Base-by-base conservation (phyloP, 2,797 vertebrate species). In the Aplochiton taeniatus region DNA sequence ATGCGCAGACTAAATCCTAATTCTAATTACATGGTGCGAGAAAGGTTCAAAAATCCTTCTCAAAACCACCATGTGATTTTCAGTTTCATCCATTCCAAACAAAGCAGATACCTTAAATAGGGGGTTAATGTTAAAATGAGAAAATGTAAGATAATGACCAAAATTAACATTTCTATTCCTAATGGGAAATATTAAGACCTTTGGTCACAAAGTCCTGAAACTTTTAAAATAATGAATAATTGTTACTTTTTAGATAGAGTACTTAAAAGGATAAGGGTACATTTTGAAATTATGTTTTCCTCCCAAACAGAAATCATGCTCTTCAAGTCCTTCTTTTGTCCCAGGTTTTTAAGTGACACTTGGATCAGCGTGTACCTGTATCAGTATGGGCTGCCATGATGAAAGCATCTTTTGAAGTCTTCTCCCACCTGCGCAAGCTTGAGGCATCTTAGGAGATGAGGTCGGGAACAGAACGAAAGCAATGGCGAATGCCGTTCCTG, bases 401-500 rank as follows among this genome's bases (percentile, higher is more conserved):
- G n/a, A 45, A 45, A 45, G 16, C 3, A 9, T 5, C 18, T 46
- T 59, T 47, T 18, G 17, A 46, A 10, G 16, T 45, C 57, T 17
- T 16, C 16, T n/a, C 16, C 9, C 9, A 53, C 17, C 45, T 66
- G 52, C 48, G 9, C 44, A 41, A 9, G 14, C 8, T 43, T 44
- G 56, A 63, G 62, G 51, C 18, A 51, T 48, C 31, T 42, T 31
- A 31, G 63, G 4, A 48, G 44, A 65, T 47, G 18, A 47, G 16
- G 52, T 55, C 52, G n/a, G 47, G 41, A 52, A 65, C 18, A 56
- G 56, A 55, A 56, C 12, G 7, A 11, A 43, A 47, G 45, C 42
- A 46, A 20, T 14, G 51, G 42, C 14, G 12, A 51, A 63, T 45
- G 41, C 45, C n/a, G 42, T 50, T 8, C 12, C 16, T 13, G 50